Evolutionary conservation across 2,888 invertebrate species (phyloP), one percentile per base, ranked within the genome.

Genomic region (Drosophila borealis): DNA sequence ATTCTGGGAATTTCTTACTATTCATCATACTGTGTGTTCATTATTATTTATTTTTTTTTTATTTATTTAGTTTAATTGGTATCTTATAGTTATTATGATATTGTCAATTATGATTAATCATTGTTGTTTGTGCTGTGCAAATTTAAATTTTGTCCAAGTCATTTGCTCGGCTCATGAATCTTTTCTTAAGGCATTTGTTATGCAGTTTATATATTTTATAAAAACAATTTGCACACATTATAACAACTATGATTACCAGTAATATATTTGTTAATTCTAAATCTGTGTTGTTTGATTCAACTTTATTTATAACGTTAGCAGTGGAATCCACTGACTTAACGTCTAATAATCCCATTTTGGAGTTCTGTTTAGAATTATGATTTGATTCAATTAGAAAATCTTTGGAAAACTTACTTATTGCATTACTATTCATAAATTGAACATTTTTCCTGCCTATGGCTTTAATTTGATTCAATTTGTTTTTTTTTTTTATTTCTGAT

Each of bases 321-420:
- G 42, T 42, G 42, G 42, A 42, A 4, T 42, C 42, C 42, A 42
- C 42, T 42, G 17, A 4, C 11, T 17, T 17, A 11, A 4, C 10
- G 42, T 19, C 42, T 4, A 42, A 19, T 39, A 39, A n/a, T 19
- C 42, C 42, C 42, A 42, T 42, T 4, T 42, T 42, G 42, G 13
- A 36, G 4, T 13, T 13, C 2, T 37, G 37, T 37, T n/a, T 6
- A 37, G 13, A 5, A n/a, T 37, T 37, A 37, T 21, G 33, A 39
- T 39, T 39, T 39, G 39, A 39, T 39, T 39, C 39, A 39, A 39
- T 39, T 39, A 39, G 39, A 39, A 39, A 39, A 39, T 39, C 39
- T 39, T 39, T 14, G 13, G 39, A 39, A 39, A 14, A n/a, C 11
- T 39, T 39, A 39, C 39, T 39, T 39, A 39, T 39, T 39, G 21